phyloP scores from a whole-genome alignment of 2,797 vertebrate species.

The Myotis daubentonii region DNA sequence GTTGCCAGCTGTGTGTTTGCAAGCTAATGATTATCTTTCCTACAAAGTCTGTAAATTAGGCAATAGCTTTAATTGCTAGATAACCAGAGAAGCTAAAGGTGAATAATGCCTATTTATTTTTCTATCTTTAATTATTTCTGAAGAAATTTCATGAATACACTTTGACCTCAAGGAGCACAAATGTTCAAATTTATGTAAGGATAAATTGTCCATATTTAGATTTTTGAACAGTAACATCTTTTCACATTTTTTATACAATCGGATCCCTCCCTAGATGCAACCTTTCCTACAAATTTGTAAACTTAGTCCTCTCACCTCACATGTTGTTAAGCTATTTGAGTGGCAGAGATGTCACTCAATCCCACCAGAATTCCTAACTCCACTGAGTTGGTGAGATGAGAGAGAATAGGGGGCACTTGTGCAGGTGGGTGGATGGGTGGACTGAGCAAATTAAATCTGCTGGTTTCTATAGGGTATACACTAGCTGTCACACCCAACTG shows the following conservation, averaged over 20 bases:
- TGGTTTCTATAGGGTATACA: background rate
- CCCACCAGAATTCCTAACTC: background rate
- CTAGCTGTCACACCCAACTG: background rate
- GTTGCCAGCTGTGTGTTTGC: background rate
- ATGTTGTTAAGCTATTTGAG: background rate
- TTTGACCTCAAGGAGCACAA: background rate
- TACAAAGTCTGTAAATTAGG: conserved; percentile 43
- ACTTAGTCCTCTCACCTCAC: background rate
- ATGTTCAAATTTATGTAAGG: background rate
- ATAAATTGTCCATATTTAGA: background rate
- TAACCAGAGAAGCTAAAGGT: conserved; percentile 29
- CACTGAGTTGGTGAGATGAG: background rate
- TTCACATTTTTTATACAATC: background rate
- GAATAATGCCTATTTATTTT: conserved; percentile 50
- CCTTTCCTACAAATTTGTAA: background rate
- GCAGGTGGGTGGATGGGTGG: background rate
- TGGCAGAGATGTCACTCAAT: background rate
- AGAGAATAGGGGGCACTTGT: background rate
- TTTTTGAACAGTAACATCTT: background rate
- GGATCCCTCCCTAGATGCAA: background rate
- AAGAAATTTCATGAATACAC: conserved; percentile 29
- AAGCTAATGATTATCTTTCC: conserved; percentile 41
- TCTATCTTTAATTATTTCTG: conserved; percentile 56
- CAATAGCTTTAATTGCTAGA: conserved; percentile 52
- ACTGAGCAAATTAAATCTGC: background rate